A percentile compares a stretch with the other conserved stretches of the same genome.
Evolutionary conservation across 2,797 vertebrate genomes (phyloP).

Genomic region (Miichthys miiuy): DNA sequence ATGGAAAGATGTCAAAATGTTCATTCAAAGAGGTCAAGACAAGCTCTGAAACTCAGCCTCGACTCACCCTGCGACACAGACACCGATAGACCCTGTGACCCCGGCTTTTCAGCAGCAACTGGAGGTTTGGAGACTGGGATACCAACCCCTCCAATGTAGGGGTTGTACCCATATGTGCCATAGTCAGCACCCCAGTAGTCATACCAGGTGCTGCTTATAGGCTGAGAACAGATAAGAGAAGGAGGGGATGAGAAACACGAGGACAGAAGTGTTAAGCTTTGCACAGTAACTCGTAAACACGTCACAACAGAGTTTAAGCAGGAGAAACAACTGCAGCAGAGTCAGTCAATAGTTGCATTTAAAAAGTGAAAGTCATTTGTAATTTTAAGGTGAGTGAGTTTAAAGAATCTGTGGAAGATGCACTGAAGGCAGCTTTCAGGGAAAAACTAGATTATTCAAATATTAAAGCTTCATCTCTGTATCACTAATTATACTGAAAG

Average conservation of each 20-base stretch:
- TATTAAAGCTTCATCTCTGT: too few species aligned
- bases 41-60: background rate
- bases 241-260: background rate
- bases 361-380: too few species aligned
- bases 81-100: slow-evolving; percentile 94
- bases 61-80: slow-evolving; percentile 95
- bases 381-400: too few species aligned
- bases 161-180: slow-evolving; percentile 97
- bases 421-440: too few species aligned
- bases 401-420: too few species aligned
- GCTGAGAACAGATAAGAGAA: slow-evolving; percentile 78
- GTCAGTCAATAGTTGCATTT: too few species aligned
- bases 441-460: too few species aligned
- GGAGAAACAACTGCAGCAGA: too few species aligned
- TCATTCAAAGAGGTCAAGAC: background rate
- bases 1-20: background rate
- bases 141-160: slow-evolving; percentile 95
- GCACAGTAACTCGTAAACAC: background rate
- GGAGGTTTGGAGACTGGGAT: slow-evolving; percentile 97
- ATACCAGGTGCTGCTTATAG: slow-evolving; percentile 99
- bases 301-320: too few species aligned
- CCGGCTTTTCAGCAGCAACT: slow-evolving; percentile 92
- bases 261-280: background rate
- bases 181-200: slow-evolving; percentile 99
- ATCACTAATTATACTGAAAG: too few species aligned